A percentile compares a stretch with the other conserved stretches of the same genome.
These are phyloP conservation scores for Haemorhous mexicanus DNA, from an alignment of 2,113 vertebrate genomes.

Conservation along the genomic window DNA sequence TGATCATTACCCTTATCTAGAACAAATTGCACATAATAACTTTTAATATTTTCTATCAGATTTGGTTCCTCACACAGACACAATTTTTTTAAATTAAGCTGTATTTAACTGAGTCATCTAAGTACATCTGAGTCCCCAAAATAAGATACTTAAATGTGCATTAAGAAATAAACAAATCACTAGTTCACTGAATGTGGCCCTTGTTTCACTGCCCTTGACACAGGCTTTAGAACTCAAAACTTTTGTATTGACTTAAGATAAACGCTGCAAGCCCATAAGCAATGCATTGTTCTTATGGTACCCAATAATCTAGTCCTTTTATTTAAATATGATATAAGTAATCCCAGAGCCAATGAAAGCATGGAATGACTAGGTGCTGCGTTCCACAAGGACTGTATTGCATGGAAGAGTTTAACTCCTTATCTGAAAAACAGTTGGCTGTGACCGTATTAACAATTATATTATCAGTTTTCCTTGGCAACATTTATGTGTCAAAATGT, in stretches of 20 bases:
- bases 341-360: constrained; percentile 59
- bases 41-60: constrained; percentile 53
- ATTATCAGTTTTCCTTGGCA: constrained; percentile 59
- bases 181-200: constrained; percentile 56
- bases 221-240: constrained; percentile 56
- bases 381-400: constrained; percentile 55
- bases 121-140: constrained; percentile 24
- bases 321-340: constrained; percentile 66
- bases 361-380: constrained; percentile 14
- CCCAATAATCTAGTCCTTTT: constrained; percentile 56
- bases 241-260: constrained; percentile 78
- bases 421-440: constrained; percentile 45
- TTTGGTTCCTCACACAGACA: constrained; percentile 14
- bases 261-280: constrained; percentile 60
- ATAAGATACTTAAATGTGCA: constrained; percentile 55
- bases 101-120: constrained; percentile 11
- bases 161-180: constrained; percentile 33
- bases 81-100: constrained; percentile 18
- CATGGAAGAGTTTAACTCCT: constrained; percentile 23
- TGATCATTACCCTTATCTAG: constrained; percentile 58
- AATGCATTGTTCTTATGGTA: constrained; percentile 61
- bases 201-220: constrained; percentile 72
- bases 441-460: constrained; percentile 4
- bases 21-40: constrained; percentile 67
- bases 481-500: constrained; percentile 28